Evolutionary conservation across 2,113 vertebrate genomes (phyloP).

Genomic region (Hippocampus abdominalis): DNA sequence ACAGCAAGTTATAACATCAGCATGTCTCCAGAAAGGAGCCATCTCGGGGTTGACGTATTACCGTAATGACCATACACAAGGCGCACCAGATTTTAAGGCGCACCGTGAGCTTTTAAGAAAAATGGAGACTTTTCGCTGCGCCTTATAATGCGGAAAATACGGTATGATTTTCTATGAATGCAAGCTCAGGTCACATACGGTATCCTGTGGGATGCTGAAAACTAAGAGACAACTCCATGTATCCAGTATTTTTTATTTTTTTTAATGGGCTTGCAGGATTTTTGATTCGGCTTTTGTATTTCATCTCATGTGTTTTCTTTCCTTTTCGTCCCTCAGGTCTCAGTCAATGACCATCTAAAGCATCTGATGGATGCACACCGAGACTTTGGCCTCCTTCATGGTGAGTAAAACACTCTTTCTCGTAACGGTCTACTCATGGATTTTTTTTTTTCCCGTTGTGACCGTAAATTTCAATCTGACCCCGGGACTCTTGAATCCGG

Average conservation of each 20-base stretch:
- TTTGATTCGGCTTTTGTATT: not conserved
- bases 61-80: too few species aligned
- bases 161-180: slow-evolving; percentile 1
- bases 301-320: not conserved
- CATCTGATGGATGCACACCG: slow-evolving; percentile 89
- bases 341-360: slow-evolving; percentile 85
- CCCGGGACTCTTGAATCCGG: slow-evolving; percentile 2
- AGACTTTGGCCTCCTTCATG: slow-evolving; percentile 86
- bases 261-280: not conserved
- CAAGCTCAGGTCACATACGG: not conserved
- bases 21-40: too few species aligned
- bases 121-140: too few species aligned
- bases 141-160: too few species aligned
- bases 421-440: slow-evolving; percentile 11
- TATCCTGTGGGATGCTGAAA: not conserved
- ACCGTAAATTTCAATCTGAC: slow-evolving; percentile 17
- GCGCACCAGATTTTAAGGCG: too few species aligned
- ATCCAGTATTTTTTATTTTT: not conserved
- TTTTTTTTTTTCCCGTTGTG: slow-evolving; percentile 5
- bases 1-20: too few species aligned
- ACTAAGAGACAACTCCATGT: too few species aligned
- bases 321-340: slow-evolving; percentile 71
- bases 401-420: slow-evolving; percentile 69
- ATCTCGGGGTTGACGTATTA: too few species aligned
- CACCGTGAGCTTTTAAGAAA: too few species aligned